A percentile compares a stretch with the other conserved stretches of the same genome.
Evolutionary conservation across 1,140 invertebrate genomes (phyloP).

Genomic region (Nasonia longicornis): DNA sequence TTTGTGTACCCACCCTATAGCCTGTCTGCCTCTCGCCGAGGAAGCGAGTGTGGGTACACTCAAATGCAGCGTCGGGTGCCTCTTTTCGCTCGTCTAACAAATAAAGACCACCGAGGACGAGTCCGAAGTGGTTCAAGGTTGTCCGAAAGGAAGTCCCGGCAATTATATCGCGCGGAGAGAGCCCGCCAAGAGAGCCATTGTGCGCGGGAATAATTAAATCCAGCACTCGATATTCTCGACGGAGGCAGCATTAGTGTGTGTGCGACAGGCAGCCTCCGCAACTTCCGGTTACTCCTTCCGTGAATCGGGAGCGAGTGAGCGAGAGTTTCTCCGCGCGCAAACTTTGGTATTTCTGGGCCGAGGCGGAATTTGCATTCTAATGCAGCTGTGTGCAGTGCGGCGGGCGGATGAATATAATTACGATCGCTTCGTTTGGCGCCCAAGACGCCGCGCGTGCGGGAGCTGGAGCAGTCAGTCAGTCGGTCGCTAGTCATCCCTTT

Average conservation of each 20-base stretch:
- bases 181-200: background rate
- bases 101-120: background rate
- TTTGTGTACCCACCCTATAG: background rate
- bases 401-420: constrained; percentile 37
- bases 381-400: background rate
- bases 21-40: background rate
- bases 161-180: background rate
- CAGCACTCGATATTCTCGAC: constrained; percentile 1
- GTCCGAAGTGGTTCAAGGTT: constrained; percentile 16
- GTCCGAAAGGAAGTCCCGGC: background rate
- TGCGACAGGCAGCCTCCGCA: background rate
- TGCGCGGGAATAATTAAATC: constrained; percentile 5
- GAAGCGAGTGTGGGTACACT: background rate
- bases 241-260: background rate
- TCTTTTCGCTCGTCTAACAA: background rate
- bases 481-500: background rate
- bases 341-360: constrained; percentile 21
- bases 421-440: constrained; percentile 26
- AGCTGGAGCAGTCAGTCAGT: background rate
- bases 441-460: background rate
- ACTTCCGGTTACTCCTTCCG: background rate
- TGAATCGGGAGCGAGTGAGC: background rate
- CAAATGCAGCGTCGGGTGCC: background rate
- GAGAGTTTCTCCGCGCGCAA: constrained; percentile 8
- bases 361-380: constrained; percentile 28